phyloP scores from a whole-genome alignment of 1,140 invertebrate species.

The Ptiloglossa arizonensis region DNA sequence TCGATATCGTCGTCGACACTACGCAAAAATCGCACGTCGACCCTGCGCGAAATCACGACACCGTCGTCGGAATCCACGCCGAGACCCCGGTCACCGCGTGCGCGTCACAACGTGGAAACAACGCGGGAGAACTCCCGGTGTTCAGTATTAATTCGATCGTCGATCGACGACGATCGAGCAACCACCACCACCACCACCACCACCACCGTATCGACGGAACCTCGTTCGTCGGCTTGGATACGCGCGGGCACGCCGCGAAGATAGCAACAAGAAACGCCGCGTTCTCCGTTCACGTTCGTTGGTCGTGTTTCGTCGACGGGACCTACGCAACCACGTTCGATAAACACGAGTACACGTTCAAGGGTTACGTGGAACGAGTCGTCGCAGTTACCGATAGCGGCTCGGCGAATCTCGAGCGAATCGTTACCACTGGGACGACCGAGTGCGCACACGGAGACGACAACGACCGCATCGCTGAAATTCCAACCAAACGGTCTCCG shows the following conservation, averaged over 20 bases:
- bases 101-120: not conserved
- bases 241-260: too few relatives aligned
- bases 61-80: constrained; percentile 4
- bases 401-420: too few relatives aligned
- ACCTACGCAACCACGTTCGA: not conserved
- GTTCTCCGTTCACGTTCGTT: not conserved
- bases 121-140: not conserved
- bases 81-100: not conserved
- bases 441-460: constrained; percentile 1
- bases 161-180: not conserved
- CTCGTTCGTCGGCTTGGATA: too few relatives aligned
- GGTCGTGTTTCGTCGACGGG: not conserved
- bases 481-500: not conserved
- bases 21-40: constrained; percentile 30
- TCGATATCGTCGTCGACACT: constrained; percentile 30
- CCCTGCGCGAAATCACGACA: constrained; percentile 27
- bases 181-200: not conserved
- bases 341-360: not conserved
- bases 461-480: not conserved
- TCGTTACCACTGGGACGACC: not conserved
- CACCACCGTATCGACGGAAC: not conserved
- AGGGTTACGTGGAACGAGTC: not conserved
- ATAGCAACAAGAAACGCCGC: too few relatives aligned
- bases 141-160: too few relatives aligned
- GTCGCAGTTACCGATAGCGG: not conserved